These are phyloP conservation scores for Encarsia formosa DNA, from an alignment of 2,888 invertebrate species.

Conservation along the genomic window DNA sequence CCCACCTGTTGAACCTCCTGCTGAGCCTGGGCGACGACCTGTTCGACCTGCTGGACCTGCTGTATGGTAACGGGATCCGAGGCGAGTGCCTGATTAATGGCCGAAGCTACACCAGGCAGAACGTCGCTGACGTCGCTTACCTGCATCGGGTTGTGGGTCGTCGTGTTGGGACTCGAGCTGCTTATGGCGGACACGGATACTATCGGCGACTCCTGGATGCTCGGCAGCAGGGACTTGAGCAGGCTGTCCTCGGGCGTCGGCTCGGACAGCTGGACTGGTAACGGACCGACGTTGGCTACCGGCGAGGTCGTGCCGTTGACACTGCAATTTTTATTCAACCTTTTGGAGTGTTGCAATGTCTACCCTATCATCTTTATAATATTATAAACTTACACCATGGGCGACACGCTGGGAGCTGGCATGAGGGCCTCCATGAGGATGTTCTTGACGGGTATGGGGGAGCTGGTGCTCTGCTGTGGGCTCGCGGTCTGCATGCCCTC, in stretches of 20 bases:
- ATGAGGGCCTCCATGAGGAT: slow-evolving; percentile 65
- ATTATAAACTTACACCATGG: slow-evolving; percentile 13
- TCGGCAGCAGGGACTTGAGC: slow-evolving; percentile 42
- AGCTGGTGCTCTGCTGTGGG: slow-evolving; percentile 36
- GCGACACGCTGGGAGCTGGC: slow-evolving; percentile 29
- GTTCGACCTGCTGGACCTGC: slow-evolving; percentile 38
- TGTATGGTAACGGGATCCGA: slow-evolving; percentile 44
- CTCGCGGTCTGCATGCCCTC: slow-evolving; percentile 35
- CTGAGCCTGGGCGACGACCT: slow-evolving; percentile 48
- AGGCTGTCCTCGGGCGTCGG: slow-evolving; percentile 37
- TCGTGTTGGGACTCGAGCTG: slow-evolving; percentile 34
- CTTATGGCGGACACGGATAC: slow-evolving; percentile 30
- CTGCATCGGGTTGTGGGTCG: slow-evolving; percentile 36
- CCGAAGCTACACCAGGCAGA: slow-evolving; percentile 29
- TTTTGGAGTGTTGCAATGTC: too few species aligned
- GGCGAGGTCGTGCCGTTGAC: slow-evolving; percentile 1
- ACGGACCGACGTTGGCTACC: slow-evolving; percentile 18
- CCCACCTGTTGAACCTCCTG: slow-evolving; percentile 48
- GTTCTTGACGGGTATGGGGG: slow-evolving; percentile 65
- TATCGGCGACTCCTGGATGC: slow-evolving; percentile 42
- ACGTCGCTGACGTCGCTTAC: slow-evolving; percentile 21
- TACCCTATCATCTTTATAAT: too few species aligned
- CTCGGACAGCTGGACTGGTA: slow-evolving; percentile 25
- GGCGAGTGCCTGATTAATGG: slow-evolving; percentile 40
- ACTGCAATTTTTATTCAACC: slow-evolving; percentile 3